Conservation (phyloP, 2,113 vertebrate species). For the Notechis scutatus region DNA sequence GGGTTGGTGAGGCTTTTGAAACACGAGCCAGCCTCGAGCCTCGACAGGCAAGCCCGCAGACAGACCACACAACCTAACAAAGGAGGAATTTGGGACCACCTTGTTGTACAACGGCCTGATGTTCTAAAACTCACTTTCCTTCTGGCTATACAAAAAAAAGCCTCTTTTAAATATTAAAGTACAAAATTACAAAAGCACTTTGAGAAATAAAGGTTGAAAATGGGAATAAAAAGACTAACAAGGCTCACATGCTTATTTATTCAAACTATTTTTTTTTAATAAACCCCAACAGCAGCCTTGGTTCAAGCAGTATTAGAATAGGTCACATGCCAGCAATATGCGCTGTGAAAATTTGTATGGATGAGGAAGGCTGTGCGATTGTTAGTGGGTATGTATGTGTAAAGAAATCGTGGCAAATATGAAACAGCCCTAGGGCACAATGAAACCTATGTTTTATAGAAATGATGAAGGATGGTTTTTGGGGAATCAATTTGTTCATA, state of each 20-base stretch:
- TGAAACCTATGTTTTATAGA: slow-evolving; percentile 74
- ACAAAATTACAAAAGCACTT: slow-evolving; percentile 80
- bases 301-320: slow-evolving; percentile 76
- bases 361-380: neutral
- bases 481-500: neutral
- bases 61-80: too few relatives aligned
- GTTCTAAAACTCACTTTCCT: neutral
- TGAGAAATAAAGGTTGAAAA: slow-evolving; percentile 63
- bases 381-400: neutral
- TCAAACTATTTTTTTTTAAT: slow-evolving; percentile 71
- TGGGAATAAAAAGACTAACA: slow-evolving; percentile 56
- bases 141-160: neutral
- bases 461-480: slow-evolving; percentile 70
- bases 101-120: too few relatives aligned
- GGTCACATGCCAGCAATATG: slow-evolving; percentile 95
- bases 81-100: neutral
- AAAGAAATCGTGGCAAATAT: neutral
- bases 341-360: slow-evolving; percentile 73
- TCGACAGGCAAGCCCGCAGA: neutral
- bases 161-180: neutral
- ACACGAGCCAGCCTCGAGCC: too few relatives aligned
- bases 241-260: slow-evolving; percentile 93
- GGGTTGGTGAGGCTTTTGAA: neutral
- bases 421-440: slow-evolving; percentile 36
- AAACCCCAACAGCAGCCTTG: slow-evolving; percentile 74